Evolutionary conservation across 2,797 vertebrate genomes (phyloP).

Genomic region (Danio albolineatus): DNA sequence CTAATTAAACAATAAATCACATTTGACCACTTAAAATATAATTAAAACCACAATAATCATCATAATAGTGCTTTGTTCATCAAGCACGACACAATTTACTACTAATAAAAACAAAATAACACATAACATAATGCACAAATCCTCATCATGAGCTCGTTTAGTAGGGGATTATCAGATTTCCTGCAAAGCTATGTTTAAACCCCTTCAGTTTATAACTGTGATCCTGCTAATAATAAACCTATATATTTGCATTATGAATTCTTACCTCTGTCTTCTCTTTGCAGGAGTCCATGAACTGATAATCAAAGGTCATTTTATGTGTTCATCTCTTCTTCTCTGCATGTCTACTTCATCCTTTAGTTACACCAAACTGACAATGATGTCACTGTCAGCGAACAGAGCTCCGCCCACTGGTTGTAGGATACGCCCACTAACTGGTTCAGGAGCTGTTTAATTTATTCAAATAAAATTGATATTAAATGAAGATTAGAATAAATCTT

Average conservation of each 20-base stretch:
- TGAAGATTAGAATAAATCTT: no score
- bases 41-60: not conserved
- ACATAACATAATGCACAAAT: no score
- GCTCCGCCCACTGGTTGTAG: slow-evolving; percentile 67
- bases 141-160: no score
- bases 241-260: not conserved
- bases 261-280: not conserved
- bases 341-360: slow-evolving; percentile 78
- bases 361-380: slow-evolving; percentile 84
- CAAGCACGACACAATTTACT: no score
- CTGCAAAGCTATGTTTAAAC: no score
- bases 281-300: not conserved
- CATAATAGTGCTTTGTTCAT: not conserved
- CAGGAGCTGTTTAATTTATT: no score
- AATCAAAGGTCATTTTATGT: slow-evolving; percentile 65
- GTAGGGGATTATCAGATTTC: no score
- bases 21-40: not conserved
- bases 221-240: not conserved
- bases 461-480: no score
- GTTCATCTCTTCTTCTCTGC: slow-evolving; percentile 80
- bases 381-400: slow-evolving; percentile 80
- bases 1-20: not conserved
- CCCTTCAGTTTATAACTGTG: not conserved
- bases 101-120: no score
- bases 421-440: not conserved